These are phyloP conservation scores for Antechinus stuartii DNA, from an alignment of 2,113 vertebrate species.

Conservation along the genomic window DNA sequence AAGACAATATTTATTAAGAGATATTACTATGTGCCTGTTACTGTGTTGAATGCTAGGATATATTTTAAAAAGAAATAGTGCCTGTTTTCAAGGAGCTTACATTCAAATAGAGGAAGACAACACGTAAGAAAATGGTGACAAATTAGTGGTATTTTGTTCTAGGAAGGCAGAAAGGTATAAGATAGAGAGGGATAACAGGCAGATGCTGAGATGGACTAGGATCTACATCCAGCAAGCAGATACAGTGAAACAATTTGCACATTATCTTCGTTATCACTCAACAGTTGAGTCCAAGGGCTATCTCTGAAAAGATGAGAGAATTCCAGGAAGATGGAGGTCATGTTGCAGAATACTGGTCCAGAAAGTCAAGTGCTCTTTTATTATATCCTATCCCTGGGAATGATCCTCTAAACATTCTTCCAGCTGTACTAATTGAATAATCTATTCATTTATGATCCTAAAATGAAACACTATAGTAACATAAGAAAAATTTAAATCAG, in stretches of 20 bases:
- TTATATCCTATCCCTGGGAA: not conserved
- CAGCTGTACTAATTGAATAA: not conserved
- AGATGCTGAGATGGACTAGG: not conserved
- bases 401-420: not conserved
- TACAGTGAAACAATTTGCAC: not conserved
- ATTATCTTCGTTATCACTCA: not conserved
- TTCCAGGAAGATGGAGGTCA: not conserved
- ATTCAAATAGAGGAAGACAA: not conserved
- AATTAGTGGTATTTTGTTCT: not conserved
- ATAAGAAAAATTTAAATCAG: not conserved
- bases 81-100: not conserved
- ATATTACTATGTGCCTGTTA: not conserved
- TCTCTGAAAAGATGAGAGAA: not conserved
- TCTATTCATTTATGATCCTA: not conserved
- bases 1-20: not conserved
- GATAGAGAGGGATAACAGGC: not conserved
- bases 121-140: not conserved
- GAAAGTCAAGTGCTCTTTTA: not conserved
- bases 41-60: not conserved
- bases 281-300: not conserved
- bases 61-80: not conserved
- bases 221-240: not conserved
- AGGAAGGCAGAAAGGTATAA: not conserved
- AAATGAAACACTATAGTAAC: fast-evolving
- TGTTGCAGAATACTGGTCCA: not conserved